phyloP scores from a whole-genome alignment of 2,888 invertebrate species.

The Eustalomyia histrio region DNA sequence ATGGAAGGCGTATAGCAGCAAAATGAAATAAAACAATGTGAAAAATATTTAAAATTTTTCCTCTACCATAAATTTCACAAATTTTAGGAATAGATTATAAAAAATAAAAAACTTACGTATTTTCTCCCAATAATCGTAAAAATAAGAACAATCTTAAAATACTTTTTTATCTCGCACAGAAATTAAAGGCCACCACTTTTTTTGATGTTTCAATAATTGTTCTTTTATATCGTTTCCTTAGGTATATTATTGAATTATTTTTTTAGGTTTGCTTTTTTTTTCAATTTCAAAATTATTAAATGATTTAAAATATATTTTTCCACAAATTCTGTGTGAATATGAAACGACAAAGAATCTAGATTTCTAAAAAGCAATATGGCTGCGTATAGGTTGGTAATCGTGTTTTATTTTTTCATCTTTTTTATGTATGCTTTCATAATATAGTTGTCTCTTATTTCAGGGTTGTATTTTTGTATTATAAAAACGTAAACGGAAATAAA shows the following conservation, averaged over 20 bases:
- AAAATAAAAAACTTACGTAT: neutral
- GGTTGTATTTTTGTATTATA: too few species aligned
- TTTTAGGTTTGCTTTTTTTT: slow-evolving; percentile 1
- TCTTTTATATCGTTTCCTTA: slow-evolving; percentile 7
- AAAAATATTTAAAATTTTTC: neutral
- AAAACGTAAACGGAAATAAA: too few species aligned
- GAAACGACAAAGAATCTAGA: slow-evolving; percentile 65
- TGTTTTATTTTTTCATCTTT: slow-evolving; percentile 45
- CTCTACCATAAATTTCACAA: neutral
- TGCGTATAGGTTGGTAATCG: slow-evolving; percentile 59
- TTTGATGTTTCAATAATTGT: slow-evolving; percentile 1
- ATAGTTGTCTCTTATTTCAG: slow-evolving; percentile 33
- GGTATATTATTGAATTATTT: neutral
- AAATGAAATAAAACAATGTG: slow-evolving; percentile 2
- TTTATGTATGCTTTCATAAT: slow-evolving; percentile 20
- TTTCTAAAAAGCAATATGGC: slow-evolving; percentile 63
- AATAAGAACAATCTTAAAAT: slow-evolving; percentile 26
- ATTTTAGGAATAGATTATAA: neutral
- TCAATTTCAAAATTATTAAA: slow-evolving; percentile 32
- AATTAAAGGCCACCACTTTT: slow-evolving; percentile 42
- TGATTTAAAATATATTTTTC: slow-evolving; percentile 49
- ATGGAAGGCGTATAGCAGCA: slow-evolving; percentile 38
- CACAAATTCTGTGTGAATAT: slow-evolving; percentile 53
- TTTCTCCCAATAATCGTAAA: too few species aligned
- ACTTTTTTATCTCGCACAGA: neutral